These are phyloP conservation scores for Parasteatoda tepidariorum DNA, from an alignment of 1,140 invertebrate species.

Conservation along the genomic window DNA sequence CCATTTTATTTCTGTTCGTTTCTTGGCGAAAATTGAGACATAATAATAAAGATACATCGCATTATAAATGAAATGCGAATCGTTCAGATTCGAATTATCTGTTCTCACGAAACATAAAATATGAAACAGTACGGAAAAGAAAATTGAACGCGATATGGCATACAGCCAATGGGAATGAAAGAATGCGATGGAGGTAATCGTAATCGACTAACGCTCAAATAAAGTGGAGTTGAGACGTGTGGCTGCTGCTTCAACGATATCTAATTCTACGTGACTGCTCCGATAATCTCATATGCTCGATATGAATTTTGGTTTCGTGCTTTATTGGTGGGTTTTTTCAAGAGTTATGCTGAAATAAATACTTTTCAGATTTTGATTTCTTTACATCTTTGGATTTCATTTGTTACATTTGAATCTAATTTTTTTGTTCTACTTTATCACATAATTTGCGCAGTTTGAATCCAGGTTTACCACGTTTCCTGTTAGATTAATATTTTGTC, in stretches of 20 bases:
- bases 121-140: neutral
- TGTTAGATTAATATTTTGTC: no score
- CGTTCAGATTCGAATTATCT: constrained; percentile 35
- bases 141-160: constrained; percentile 20
- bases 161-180: neutral
- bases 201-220: constrained; percentile 9
- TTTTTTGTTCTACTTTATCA: no score
- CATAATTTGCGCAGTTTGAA: no score
- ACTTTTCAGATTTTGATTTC: no score
- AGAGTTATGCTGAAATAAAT: no score
- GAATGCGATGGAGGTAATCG: neutral
- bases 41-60: constrained; percentile 2
- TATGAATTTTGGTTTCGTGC: neutral
- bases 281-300: neutral
- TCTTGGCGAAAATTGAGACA: neutral
- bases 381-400: no score
- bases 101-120: constrained; percentile 24
- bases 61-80: constrained; percentile 23
- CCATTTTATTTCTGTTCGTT: neutral
- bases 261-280: neutral
- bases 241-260: neutral
- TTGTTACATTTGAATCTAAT: no score
- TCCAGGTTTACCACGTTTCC: no score
- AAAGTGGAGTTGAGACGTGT: neutral
- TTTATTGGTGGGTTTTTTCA: no score